A percentile compares a stretch with the other conserved stretches of the same genome.
Evolutionary conservation across 2,113 vertebrate species (phyloP).

Genomic region (Herpailurus yagouaroundi): DNA sequence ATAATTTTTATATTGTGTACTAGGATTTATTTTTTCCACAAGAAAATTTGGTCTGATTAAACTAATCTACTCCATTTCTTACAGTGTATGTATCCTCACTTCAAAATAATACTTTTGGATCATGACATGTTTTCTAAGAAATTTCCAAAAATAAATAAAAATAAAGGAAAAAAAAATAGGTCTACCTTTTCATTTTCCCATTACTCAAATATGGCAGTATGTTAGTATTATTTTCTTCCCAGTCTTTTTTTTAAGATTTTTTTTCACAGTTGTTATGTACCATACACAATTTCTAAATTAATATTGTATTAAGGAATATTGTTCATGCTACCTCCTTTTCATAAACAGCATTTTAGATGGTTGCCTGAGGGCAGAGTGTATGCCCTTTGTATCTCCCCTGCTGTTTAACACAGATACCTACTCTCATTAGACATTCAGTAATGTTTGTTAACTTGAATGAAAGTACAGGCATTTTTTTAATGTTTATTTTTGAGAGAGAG

Average conservation of each 20-base stretch:
- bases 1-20: not conserved
- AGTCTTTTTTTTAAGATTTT: not conserved
- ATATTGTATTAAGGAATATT: slow-evolving; percentile 37
- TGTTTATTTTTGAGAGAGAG: no score
- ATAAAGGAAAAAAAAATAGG: not conserved
- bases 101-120: not conserved
- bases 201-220: not conserved
- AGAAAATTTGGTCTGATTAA: not conserved
- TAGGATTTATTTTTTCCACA: not conserved
- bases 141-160: not conserved
- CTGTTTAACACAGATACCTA: slow-evolving; percentile 36
- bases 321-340: not conserved
- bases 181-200: not conserved
- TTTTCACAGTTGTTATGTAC: not conserved
- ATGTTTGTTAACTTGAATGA: slow-evolving; percentile 2
- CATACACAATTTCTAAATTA: slow-evolving; percentile 42
- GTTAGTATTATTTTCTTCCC: not conserved
- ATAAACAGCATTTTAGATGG: not conserved
- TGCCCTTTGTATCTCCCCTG: slow-evolving; percentile 29
- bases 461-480: not conserved
- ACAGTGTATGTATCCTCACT: not conserved
- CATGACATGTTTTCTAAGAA: not conserved
- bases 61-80: not conserved
- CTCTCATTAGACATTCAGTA: not conserved
- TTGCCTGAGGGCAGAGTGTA: not conserved